Evolutionary conservation across 2,888 invertebrate genomes (phyloP), one percentile per base, ranked within the genome.

Genomic region (Tanytarsus gracilentus): DNA sequence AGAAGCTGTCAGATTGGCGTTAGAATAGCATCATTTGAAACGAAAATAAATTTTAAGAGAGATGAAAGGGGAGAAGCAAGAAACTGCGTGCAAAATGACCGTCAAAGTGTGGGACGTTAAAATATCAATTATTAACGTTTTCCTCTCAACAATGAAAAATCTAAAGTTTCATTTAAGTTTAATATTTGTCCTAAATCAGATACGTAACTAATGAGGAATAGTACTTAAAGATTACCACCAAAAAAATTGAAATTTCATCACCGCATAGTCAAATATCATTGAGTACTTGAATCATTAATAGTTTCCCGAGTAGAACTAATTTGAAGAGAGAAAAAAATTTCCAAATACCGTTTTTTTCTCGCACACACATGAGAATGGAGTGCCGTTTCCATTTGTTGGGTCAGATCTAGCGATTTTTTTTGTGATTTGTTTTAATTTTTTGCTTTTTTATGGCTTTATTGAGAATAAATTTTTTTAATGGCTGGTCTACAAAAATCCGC

Each of bases 41-140:
- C n/a, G n/a, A n/a, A n/a, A n/a, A n/a, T n/a, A n/a, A n/a, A n/a
- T n/a, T n/a, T n/a, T n/a, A n/a, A n/a, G n/a, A n/a, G n/a, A n/a
- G n/a, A n/a, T n/a, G n/a, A n/a, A n/a, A n/a, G n/a, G n/a, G n/a
- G n/a, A n/a, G n/a, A n/a, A n/a, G n/a, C n/a, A n/a, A n/a, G n/a
- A n/a, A n/a, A n/a, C n/a, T n/a, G n/a, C n/a, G n/a, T n/a, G n/a
- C n/a, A n/a, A 44, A 44, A 14, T 36, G 14, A 36, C 16, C 16
- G n/a, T 36, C n/a, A 36, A 23, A 23, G 44, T 30, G 53, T 53
- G 36, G 53, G 53, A 53, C 33, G 53, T 21, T 21, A 33, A 53
- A 53, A 36, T 53, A 53, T 53, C 53, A 53, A 53, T 53, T 53
- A 53, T 53, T 53, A 25, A 53, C 36, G 23, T 33, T 53, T 36